Evolutionary conservation across 1,140 invertebrate species (phyloP).

Genomic region (Octopus sinensis): DNA sequence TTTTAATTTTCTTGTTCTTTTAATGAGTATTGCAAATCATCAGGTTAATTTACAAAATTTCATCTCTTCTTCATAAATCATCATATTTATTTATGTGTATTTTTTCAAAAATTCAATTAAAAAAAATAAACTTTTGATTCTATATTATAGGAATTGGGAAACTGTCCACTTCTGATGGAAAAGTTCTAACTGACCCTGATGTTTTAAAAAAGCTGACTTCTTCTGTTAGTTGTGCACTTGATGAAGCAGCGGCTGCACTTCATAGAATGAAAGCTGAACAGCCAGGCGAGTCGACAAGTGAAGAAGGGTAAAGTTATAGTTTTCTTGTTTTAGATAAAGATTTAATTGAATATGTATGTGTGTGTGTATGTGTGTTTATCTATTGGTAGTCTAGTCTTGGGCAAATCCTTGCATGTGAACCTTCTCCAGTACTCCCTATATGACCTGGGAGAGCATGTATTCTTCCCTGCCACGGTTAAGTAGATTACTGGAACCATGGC

Average conservation of each 20-base stretch:
- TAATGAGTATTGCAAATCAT: no score
- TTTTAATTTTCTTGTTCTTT: no score
- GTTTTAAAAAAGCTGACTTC: constrained; percentile 80
- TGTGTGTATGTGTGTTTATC: no score
- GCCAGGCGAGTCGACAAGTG: constrained; percentile 42
- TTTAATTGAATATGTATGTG: no score
- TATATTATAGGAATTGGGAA: constrained; percentile 69
- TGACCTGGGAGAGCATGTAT: no score
- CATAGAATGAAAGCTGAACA: constrained; percentile 86
- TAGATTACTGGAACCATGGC: no score
- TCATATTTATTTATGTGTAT: background rate
- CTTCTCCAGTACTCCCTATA: no score
- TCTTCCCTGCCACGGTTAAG: no score
- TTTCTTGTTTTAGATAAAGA: no score
- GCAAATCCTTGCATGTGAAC: no score
- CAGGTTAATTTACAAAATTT: no score
- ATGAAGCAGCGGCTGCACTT: constrained; percentile 90
- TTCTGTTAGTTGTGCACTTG: constrained; percentile 82
- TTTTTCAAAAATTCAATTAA: background rate
- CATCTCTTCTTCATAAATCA: background rate
- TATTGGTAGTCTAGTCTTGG: no score
- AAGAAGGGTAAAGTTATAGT: constrained; percentile 39
- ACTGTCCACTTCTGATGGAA: constrained; percentile 66
- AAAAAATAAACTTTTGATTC: background rate
- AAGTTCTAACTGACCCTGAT: constrained; percentile 59